Evolutionary conservation across 1,140 invertebrate genomes (phyloP).

Genomic region (Elymnias hypermnestra): DNA sequence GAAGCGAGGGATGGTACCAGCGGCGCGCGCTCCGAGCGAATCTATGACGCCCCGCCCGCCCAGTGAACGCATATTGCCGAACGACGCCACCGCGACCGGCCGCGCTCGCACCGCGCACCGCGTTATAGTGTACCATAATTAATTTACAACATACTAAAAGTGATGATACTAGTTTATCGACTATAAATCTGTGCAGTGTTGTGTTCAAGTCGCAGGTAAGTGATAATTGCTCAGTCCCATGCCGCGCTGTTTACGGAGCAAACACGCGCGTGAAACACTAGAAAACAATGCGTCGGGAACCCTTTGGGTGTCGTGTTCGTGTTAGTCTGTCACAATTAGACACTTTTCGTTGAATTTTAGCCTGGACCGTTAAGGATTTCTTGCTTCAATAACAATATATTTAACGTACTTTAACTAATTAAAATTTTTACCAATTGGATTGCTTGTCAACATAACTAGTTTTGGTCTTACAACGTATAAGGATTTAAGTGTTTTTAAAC

Average conservation of each 20-base stretch:
- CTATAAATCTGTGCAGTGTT: slow-evolving; percentile 70
- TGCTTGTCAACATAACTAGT: no score
- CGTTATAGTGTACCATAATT: slow-evolving; percentile 57
- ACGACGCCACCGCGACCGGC: slow-evolving; percentile 46
- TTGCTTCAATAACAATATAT: slow-evolving; percentile 1
- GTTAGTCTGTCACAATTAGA: slow-evolving; percentile 48
- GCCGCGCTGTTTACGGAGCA: slow-evolving; percentile 45
- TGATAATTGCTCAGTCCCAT: slow-evolving; percentile 64
- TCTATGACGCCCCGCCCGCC: slow-evolving; percentile 47
- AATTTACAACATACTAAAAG: slow-evolving; percentile 69
- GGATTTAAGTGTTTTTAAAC: no score
- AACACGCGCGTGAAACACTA: slow-evolving; percentile 37
- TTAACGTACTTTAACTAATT: no score
- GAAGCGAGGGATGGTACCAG: slow-evolving; percentile 38
- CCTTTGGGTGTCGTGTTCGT: slow-evolving; percentile 43
- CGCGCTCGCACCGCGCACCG: slow-evolving; percentile 37
- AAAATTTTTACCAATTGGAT: no score
- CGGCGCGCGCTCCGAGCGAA: slow-evolving; percentile 52
- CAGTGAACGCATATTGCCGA: slow-evolving; percentile 50
- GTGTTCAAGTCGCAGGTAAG: slow-evolving; percentile 70
- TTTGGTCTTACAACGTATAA: no score
- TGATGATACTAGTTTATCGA: slow-evolving; percentile 71
- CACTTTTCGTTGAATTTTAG: slow-evolving; percentile 47
- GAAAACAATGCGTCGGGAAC: slow-evolving; percentile 54
- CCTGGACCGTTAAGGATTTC: slow-evolving; percentile 13